These are phyloP conservation scores for Tenthredo livida DNA, from an alignment of 2,888 invertebrate species.

Conservation along the genomic window DNA sequence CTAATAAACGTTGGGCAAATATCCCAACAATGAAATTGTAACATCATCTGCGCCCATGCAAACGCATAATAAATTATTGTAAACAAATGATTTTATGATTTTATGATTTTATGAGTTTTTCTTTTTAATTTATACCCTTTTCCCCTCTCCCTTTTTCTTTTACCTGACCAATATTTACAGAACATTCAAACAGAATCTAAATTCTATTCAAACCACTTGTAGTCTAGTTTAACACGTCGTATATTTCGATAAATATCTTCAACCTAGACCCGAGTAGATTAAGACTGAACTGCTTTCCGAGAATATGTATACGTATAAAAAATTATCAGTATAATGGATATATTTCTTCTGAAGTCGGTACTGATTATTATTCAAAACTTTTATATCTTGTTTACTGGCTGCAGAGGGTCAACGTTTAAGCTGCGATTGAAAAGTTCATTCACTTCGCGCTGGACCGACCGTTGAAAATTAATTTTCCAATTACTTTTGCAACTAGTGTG, in stretches of 20 bases:
- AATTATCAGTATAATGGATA: slow-evolving; percentile 31
- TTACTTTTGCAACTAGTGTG: background rate
- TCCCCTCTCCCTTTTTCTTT: background rate
- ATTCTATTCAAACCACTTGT: background rate
- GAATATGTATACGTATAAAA: background rate
- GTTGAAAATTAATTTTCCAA: background rate
- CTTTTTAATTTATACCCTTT: slow-evolving; percentile 29
- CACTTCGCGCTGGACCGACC: background rate
- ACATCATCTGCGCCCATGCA: slow-evolving; percentile 4
- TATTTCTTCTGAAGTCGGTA: slow-evolving; percentile 12
- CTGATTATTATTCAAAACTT: slow-evolving; percentile 23
- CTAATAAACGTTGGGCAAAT: slow-evolving; percentile 21
- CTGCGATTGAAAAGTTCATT: background rate
- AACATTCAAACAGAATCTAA: background rate
- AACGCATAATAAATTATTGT: slow-evolving; percentile 34
- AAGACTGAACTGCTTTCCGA: background rate
- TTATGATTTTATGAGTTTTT: slow-evolving; percentile 21
- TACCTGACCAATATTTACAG: background rate
- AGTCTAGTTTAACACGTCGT: background rate
- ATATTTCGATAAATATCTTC: background rate
- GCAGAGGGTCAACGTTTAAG: slow-evolving; percentile 5
- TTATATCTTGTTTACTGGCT: slow-evolving; percentile 28
- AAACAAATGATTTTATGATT: slow-evolving; percentile 28
- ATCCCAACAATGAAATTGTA: background rate
- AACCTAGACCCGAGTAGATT: background rate